Percentiles rank a stretch among this genome's conserved stretches.
Conservation (phyloP, 2,797 vertebrate genomes). For the Eulemur coronatus region DNA sequence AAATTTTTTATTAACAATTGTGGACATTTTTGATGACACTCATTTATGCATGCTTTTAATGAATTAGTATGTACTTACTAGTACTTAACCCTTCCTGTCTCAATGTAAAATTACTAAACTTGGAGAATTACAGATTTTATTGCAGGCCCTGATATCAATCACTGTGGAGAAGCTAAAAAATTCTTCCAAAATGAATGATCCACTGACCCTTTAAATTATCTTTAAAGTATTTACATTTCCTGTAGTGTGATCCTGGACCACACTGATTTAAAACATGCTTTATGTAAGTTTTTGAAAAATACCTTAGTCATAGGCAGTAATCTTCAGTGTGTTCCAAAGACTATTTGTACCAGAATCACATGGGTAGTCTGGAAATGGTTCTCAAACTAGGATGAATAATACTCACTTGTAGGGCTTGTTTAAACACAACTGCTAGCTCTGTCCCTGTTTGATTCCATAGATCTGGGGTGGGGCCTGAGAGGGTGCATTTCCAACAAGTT, state of each 20-base stretch:
- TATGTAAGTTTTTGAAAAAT: constrained; percentile 40
- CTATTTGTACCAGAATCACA: constrained; percentile 34
- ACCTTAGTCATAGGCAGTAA: not conserved
- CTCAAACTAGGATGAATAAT: not conserved
- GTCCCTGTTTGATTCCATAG: not conserved
- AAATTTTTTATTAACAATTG: constrained; percentile 2
- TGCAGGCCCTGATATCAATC: not conserved
- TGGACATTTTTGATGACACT: constrained; percentile 14
- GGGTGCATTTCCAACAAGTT: not conserved
- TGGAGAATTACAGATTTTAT: constrained; percentile 25
- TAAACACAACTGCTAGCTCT: not conserved
- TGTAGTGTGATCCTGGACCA: constrained; percentile 14
- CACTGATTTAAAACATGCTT: constrained; percentile 27
- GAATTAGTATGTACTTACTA: constrained; percentile 11
- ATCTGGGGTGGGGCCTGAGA: not conserved
- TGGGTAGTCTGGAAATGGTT: not conserved
- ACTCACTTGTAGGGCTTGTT: not conserved
- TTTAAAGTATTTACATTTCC: constrained; percentile 51
- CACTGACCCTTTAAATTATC: not conserved
- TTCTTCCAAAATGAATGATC: constrained; percentile 48
- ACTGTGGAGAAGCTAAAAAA: constrained; percentile 31
- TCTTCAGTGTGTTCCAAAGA: constrained; percentile 25
- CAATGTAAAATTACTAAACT: constrained; percentile 17
- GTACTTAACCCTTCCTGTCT: not conserved
- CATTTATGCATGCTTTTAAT: constrained; percentile 52